Conservation (phyloP, 2,888 invertebrate genomes). For the Vannuccia rotundouncinata region DNA sequence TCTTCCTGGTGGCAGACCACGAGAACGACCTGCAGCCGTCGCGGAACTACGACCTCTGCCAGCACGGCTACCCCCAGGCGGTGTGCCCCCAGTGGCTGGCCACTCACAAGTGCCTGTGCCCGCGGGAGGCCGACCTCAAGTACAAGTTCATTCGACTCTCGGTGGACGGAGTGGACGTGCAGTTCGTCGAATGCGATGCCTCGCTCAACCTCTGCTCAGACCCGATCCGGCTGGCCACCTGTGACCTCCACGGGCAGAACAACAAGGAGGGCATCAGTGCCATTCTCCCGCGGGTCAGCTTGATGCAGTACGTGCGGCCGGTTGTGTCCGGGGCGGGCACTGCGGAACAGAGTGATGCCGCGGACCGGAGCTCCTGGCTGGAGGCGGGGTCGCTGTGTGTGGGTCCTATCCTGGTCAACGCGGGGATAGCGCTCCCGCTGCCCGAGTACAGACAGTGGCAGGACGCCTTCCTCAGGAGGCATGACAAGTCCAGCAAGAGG, state of each 20-base stretch:
- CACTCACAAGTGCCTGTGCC: conserved; percentile 4
- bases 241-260: conserved; percentile 87
- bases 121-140: conserved; percentile 33
- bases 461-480: conserved; percentile 57
- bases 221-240: conserved; percentile 77
- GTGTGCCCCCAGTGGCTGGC: conserved; percentile 29
- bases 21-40: conserved; percentile 74
- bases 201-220: conserved; percentile 71
- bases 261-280: conserved; percentile 82
- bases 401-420: conserved; percentile 81
- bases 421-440: conserved; percentile 64
- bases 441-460: conserved; percentile 45
- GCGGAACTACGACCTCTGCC: conserved; percentile 32
- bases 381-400: conserved; percentile 83
- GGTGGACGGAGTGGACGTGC: conserved; percentile 79
- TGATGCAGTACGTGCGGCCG: conserved; percentile 63
- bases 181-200: conserved; percentile 79
- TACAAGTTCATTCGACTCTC: conserved; percentile 60
- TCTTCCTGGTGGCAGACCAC: conserved; percentile 74
- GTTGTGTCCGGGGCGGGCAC: neutral
- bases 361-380: conserved; percentile 63
- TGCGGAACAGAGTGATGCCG: neutral
- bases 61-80: conserved; percentile 33
- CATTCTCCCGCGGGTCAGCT: conserved; percentile 68
- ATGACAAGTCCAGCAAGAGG: conserved; percentile 74